phyloP scores from a whole-genome alignment of 2,888 invertebrate genomes.

The Plagodis pulveraria region DNA sequence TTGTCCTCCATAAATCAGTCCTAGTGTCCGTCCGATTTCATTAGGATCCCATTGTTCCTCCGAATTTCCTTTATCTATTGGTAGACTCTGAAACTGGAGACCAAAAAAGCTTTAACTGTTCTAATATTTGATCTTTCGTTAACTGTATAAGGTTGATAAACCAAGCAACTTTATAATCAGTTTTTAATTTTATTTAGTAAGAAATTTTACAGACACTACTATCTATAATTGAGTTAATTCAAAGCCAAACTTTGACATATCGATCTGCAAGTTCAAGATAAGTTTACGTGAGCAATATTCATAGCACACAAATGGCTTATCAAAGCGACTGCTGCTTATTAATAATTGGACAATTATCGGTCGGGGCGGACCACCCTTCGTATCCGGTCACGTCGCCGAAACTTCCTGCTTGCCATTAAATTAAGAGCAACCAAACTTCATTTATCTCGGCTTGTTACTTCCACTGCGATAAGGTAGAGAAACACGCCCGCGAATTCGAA shows the following conservation, averaged over 20 bases:
- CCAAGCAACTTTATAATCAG: constrained; percentile 3
- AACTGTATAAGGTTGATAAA: constrained; percentile 7
- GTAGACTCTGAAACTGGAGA: background rate
- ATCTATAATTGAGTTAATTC: constrained; percentile 15
- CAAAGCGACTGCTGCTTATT: constrained; percentile 47
- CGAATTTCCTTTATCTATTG: constrained; percentile 5
- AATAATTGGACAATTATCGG: constrained; percentile 68
- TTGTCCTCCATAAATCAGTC: constrained; percentile 53
- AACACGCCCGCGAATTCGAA: constrained; percentile 71
- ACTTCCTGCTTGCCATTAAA: constrained; percentile 79
- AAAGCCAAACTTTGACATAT: constrained; percentile 26
- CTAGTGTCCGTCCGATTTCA: constrained; percentile 40
- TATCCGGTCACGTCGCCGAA: constrained; percentile 72
- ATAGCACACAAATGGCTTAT: constrained; percentile 34
- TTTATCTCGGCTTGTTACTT: constrained; percentile 83
- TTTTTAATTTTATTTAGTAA: background rate
- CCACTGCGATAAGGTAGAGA: constrained; percentile 77
- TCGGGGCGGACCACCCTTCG: constrained; percentile 49
- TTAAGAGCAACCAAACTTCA: constrained; percentile 82
- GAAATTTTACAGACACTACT: constrained; percentile 1
- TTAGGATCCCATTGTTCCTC: constrained; percentile 40
- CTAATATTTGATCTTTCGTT: constrained; percentile 28
- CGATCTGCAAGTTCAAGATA: constrained; percentile 28
- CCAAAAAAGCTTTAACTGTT: constrained; percentile 29
- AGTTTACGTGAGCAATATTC: constrained; percentile 28